phyloP scores from a whole-genome alignment of 2,113 vertebrate genomes.

The Anolis carolinensis region DNA sequence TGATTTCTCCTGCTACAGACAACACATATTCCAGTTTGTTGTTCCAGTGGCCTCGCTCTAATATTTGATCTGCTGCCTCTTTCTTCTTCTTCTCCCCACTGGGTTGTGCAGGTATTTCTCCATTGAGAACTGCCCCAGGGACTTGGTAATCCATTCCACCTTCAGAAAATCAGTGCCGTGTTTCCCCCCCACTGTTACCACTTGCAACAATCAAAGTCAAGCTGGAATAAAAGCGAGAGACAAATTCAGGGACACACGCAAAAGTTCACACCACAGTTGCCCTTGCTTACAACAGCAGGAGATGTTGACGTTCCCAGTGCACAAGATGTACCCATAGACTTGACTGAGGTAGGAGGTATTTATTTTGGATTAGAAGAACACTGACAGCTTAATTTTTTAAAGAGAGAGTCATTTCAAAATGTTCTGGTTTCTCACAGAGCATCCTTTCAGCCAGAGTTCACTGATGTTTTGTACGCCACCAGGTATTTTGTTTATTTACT shows the following conservation, averaged over 20 bases:
- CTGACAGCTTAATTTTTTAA: slow-evolving; percentile 21
- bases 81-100: slow-evolving; percentile 72
- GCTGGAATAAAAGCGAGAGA: background rate
- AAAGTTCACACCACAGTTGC: background rate
- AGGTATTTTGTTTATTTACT: slow-evolving; percentile 19
- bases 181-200: background rate
- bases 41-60: slow-evolving; percentile 89
- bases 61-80: slow-evolving; percentile 57
- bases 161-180: slow-evolving; percentile 60
- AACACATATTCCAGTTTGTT: slow-evolving; percentile 91
- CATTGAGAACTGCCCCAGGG: slow-evolving; percentile 75
- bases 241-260: fast-evolving
- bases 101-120: slow-evolving; percentile 63
- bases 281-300: slow-evolving; percentile 3
- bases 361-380: slow-evolving; percentile 27
- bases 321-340: fast-evolving
- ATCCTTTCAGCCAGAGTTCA: background rate
- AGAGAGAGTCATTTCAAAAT: slow-evolving; percentile 5
- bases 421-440: slow-evolving; percentile 11
- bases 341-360: background rate
- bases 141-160: slow-evolving; percentile 79
- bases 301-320: background rate
- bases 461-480: slow-evolving; percentile 19
- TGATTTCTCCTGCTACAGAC: slow-evolving; percentile 90
- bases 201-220: slow-evolving; percentile 2